Base-by-base conservation (phyloP, 2,797 vertebrate genomes). In the Coreius guichenoti region DNA sequence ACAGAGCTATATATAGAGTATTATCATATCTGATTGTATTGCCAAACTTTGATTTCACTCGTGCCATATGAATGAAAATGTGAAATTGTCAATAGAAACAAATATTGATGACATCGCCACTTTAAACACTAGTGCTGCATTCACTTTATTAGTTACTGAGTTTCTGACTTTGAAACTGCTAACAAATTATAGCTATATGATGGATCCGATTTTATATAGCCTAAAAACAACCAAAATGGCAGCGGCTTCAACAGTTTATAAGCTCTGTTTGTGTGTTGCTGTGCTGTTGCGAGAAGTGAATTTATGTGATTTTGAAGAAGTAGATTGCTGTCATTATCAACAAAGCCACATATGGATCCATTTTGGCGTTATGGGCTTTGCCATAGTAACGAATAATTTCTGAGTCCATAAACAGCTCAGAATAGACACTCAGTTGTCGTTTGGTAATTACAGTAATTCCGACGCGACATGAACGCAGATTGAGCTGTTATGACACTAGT, bases 11-110 rank as follows among this genome's bases (percentile, higher is more conserved):
- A 91, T 86, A 83, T 83, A 54, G 63, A 90, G 88, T 82, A 91
- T 92, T 83, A 82, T 91, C 83, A 8, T 58, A 45, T 90, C 86
- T 86, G 77, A 81, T 70, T 83, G 72, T 92, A 91, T 93, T 94
- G 92, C 92, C 93, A 94, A 91, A 94, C 91, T 91, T 91, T 72
- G 80, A 92, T 91, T 83, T 63, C 85, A 87, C 83, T 93, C 89
- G 94, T 95, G 94, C 94, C 95, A 95, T 93, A 94, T 91, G 51
- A 76, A 88, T 90, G 92, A 88, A 91, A 92, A 93, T 83, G 89
- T 67, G 92, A 88, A 91, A 26, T 54, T 83, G 31, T 82, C 63
- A 58, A 63, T 39, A n/a, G 65, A 81, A 70, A 69, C 16, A 19
- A 72, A 67, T 56, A 73, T 73, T 36, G 26, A 63, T 49, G 21